These are phyloP conservation scores for Hydrolagus affinis DNA, from an alignment of 2,113 vertebrate species.

Conservation along the genomic window DNA sequence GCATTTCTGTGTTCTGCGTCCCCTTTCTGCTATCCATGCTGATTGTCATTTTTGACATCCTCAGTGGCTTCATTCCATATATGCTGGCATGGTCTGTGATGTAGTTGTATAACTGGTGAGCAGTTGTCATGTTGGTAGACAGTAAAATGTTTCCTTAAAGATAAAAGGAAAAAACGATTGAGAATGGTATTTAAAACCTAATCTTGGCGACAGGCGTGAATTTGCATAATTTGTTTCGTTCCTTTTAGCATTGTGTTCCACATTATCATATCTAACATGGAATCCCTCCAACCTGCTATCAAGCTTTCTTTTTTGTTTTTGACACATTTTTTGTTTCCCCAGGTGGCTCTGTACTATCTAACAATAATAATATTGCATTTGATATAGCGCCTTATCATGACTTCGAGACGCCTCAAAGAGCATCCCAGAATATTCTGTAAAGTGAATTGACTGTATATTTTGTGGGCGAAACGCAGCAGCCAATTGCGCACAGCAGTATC, in stretches of 20 bases:
- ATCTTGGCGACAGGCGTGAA: neutral
- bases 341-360: no score
- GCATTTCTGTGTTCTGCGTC: constrained; percentile 62
- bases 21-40: constrained; percentile 64
- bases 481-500: no score
- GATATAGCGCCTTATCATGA: no score
- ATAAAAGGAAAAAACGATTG: neutral
- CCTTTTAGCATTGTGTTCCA: neutral
- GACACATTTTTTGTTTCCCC: neutral
- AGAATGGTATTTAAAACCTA: neutral
- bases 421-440: no score
- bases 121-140: constrained; percentile 85
- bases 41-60: constrained; percentile 70
- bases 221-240: neutral
- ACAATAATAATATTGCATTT: no score
- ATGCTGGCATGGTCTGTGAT: constrained; percentile 88
- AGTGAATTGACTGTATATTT: no score
- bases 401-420: no score
- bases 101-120: constrained; percentile 95
- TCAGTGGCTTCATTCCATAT: constrained; percentile 89
- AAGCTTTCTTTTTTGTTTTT: neutral
- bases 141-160: constrained; percentile 71
- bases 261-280: no score
- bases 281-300: neutral
- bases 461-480: no score